Evolutionary conservation across 1,140 invertebrate genomes (phyloP), one percentile per base, ranked within the genome.

Genomic region (Brachionus rubens): DNA sequence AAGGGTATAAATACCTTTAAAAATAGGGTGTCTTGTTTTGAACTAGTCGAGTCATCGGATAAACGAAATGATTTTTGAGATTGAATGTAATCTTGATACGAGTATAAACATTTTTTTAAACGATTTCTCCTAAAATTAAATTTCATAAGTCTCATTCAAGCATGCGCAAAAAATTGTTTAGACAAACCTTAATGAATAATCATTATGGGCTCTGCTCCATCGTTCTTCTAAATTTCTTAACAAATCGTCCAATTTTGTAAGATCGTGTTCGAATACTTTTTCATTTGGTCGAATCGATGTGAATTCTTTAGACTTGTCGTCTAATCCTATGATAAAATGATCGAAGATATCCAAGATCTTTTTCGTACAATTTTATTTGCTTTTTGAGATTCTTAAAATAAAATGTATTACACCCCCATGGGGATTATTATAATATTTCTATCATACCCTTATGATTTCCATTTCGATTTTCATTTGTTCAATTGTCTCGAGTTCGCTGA

Each of bases 181-280:
- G n/a, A n/a, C n/a, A n/a, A n/a, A 59, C 54, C 54, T 59, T 36
- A 9, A 12, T 59, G n/a, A 33, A 36, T 59, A 59, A 30, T 59
- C 54, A 36, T 16, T 6, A 12, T 19, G 12, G 10, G 30, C 30
- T 36, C 36, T 59, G 0, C 19, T 19, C 54, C 54, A 59, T 21
- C 28, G 33, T 40, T 59, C 33, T 12, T 19, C 28, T n/a, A 36
- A 36, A 16, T 36, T n/a, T n/a, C 21, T 59, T 2, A 59, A 14
- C 14, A 59, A 36, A 36, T 59, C 30, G 19, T 36, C 54, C 10
- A 59, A 59, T 59, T 59, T 59, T 59, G 33, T 59, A 14, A 59
- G 19, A 36, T 28, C 30, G 3, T 16, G 16, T 59, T 36, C 16
- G 14, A 6, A n/a, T 21, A 43, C 41, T 65, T 65, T 46, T 43